These are phyloP conservation scores for Sycophila texana DNA, from an alignment of 2,888 invertebrate genomes.

Conservation along the genomic window DNA sequence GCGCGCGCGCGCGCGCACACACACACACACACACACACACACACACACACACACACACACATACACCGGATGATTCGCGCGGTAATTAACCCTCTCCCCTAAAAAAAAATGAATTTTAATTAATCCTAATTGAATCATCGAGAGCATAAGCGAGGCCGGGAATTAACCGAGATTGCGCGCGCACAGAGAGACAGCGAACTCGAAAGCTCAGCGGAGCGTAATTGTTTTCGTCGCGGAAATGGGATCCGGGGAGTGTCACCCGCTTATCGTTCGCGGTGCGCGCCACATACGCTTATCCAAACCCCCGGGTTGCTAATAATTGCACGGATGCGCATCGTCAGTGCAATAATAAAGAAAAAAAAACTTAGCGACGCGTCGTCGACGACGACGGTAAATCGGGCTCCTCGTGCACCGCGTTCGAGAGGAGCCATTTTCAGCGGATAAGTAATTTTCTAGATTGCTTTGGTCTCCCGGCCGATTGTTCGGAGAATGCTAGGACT, in stretches of 20 bases:
- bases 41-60: background rate
- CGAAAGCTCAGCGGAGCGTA: conserved; percentile 11
- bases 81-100: conserved; percentile 19
- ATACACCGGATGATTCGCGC: background rate
- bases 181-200: background rate
- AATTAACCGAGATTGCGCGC: conserved; percentile 31
- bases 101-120: conserved; percentile 41
- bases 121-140: conserved; percentile 44
- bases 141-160: background rate
- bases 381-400: no score
- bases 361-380: no score
- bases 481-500: no score
- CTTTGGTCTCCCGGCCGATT: no score
- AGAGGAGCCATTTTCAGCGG: no score
- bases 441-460: no score
- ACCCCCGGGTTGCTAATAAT: no score
- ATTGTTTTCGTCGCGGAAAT: conserved; percentile 43
- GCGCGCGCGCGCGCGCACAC: background rate
- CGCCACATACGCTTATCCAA: background rate
- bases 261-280: conserved; percentile 17
- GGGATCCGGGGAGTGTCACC: conserved; percentile 53
- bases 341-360: no score
- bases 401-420: no score
- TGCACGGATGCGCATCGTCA: no score
- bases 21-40: background rate